phyloP scores from a whole-genome alignment of 2,888 invertebrate species.

The Macrosoma leucophasiata region DNA sequence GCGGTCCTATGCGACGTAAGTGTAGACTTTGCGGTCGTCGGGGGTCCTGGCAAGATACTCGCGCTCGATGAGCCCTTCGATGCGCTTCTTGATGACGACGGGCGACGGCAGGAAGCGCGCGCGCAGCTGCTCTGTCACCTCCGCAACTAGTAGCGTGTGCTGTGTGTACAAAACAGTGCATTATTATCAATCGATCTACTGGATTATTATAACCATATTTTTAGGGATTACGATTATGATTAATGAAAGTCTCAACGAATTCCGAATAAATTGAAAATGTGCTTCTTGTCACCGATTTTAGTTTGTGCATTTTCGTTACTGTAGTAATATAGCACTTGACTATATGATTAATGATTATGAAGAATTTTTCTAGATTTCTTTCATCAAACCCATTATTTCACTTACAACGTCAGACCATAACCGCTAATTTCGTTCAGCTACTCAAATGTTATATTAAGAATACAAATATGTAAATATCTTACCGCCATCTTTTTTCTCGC shows the following conservation, averaged over 20 bases:
- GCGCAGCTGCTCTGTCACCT: slow-evolving; percentile 98
- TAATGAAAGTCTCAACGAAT: no score
- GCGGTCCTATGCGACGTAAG: slow-evolving; percentile 90
- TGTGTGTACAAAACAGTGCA: slow-evolving; percentile 42
- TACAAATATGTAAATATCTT: slow-evolving; percentile 33
- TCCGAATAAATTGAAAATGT: no score
- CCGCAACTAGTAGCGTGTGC: slow-evolving; percentile 96
- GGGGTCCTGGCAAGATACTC: slow-evolving; percentile 98
- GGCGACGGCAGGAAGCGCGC: slow-evolving; percentile 98
- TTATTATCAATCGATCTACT: no score
- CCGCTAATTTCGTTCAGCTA: not conserved
- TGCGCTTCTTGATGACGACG: slow-evolving; percentile 98
- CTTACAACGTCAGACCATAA: no score
- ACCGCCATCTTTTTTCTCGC: slow-evolving; percentile 95
- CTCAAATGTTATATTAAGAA: not conserved
- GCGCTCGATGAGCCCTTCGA: slow-evolving; percentile 99
- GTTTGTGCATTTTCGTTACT: no score
- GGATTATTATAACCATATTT: no score
- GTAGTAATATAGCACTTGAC: no score
- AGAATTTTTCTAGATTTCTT: no score
- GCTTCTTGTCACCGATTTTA: no score
- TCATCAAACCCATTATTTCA: no score
- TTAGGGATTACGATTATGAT: no score
- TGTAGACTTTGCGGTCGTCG: slow-evolving; percentile 97
- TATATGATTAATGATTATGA: no score